Percentiles rank a stretch among this genome's conserved stretches.
phyloP scores from a whole-genome alignment of 2,797 vertebrate species.

The Nannoperca australis region DNA sequence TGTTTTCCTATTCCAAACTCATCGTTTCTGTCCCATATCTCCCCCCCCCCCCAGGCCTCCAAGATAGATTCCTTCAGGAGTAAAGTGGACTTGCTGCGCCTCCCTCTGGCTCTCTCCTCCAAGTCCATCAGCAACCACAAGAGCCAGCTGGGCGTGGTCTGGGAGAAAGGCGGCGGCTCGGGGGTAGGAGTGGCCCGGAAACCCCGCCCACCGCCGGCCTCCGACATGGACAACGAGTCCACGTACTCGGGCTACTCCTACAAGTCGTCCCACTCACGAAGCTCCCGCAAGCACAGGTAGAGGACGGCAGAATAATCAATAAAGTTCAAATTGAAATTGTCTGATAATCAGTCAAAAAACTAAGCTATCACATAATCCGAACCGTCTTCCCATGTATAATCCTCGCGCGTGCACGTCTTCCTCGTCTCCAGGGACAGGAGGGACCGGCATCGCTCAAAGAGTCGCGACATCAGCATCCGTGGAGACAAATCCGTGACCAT shows the following conservation, averaged over 20 bases:
- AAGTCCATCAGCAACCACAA: conserved; percentile 84
- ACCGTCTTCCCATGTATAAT: neutral
- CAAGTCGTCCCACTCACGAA: conserved; percentile 92
- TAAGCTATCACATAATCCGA: no score
- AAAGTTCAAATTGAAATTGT: no score
- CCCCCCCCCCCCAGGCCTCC: conserved; percentile 77
- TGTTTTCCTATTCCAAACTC: neutral
- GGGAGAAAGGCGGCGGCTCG: conserved; percentile 72
- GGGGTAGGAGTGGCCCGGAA: conserved; percentile 73
- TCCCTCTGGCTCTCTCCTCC: conserved; percentile 90
- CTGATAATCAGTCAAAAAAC: no score
- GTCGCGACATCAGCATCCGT: conserved; percentile 86
- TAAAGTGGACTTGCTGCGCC: conserved; percentile 94
- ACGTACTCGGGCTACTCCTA: conserved; percentile 93
- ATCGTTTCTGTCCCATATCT: neutral
- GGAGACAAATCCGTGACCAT: conserved; percentile 94
- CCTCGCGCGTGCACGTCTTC: neutral
- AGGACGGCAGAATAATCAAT: neutral
- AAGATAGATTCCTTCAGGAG: conserved; percentile 99
- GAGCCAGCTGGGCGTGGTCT: conserved; percentile 89
- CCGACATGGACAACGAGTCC: conserved; percentile 94
- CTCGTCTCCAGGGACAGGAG: conserved; percentile 87
- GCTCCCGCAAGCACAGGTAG: conserved; percentile 93
- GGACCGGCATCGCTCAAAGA: conserved; percentile 92
- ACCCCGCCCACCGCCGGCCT: conserved; percentile 76